phyloP scores from a whole-genome alignment of 2,113 vertebrate genomes.

The Aegotheles bennettii region DNA sequence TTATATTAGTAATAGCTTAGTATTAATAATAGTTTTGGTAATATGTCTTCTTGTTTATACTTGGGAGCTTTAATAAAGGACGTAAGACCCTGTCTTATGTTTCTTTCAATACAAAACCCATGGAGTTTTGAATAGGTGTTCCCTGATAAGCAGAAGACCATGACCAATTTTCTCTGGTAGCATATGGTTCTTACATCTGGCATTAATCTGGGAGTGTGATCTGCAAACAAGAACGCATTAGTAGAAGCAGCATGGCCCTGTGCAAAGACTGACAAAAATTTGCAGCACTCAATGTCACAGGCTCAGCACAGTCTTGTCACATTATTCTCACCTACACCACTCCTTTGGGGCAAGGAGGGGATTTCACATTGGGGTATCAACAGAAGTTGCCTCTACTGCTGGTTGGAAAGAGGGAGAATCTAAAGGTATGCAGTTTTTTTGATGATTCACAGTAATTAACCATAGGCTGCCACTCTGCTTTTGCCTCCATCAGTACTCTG shows the following conservation, averaged over 20 bases:
- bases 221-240: neutral
- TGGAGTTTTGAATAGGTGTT: neutral
- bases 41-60: neutral
- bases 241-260: neutral
- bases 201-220: neutral
- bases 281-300: neutral
- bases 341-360: neutral
- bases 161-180: neutral
- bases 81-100: neutral
- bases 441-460: neutral
- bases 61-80: neutral
- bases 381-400: neutral
- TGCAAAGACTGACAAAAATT: neutral
- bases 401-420: neutral
- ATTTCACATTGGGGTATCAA: neutral
- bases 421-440: neutral
- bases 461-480: neutral
- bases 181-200: neutral
- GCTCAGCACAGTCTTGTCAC: neutral
- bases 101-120: neutral
- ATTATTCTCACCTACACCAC: neutral
- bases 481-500: neutral
- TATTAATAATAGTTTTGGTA: neutral
- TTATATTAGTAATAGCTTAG: neutral
- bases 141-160: neutral